phyloP scores from a whole-genome alignment of 2,888 invertebrate genomes.

The Ophioninae sp. region DNA sequence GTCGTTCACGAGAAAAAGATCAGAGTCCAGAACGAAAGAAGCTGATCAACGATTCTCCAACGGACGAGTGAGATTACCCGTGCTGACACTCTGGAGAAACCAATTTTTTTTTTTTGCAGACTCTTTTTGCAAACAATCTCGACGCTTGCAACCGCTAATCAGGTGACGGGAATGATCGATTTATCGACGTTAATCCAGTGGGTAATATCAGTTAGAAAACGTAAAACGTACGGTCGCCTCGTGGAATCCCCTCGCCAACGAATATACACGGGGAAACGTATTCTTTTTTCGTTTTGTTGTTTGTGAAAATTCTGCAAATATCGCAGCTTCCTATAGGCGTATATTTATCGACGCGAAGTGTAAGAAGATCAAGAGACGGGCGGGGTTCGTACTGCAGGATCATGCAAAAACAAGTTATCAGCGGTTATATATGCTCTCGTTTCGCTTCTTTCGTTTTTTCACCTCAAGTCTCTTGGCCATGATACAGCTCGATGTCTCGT shows the following conservation, averaged over 20 bases:
- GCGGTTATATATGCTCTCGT: conserved; percentile 58
- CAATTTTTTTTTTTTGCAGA: conserved; percentile 4
- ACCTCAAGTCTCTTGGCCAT: conserved; percentile 37
- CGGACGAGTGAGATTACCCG: conserved; percentile 41
- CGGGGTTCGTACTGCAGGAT: conserved; percentile 49
- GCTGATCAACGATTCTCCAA: conserved; percentile 42
- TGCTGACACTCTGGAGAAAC: background rate
- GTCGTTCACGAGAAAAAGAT: conserved; percentile 19
- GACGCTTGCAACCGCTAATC: background rate
- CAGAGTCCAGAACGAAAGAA: conserved; percentile 42
- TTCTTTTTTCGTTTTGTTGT: conserved; percentile 5
- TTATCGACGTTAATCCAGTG: conserved; percentile 46
- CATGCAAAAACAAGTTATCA: conserved; percentile 61
- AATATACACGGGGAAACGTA: background rate
- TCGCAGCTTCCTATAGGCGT: conserved; percentile 15
- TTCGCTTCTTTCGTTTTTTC: conserved; percentile 50
- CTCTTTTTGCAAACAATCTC: background rate
- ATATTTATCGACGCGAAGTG: conserved; percentile 21
- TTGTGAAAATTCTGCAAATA: conserved; percentile 15
- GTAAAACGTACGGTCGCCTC: conserved; percentile 26
- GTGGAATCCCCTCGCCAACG: conserved; percentile 8
- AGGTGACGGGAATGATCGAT: conserved; percentile 28
- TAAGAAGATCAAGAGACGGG: conserved; percentile 47
- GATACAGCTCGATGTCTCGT: conserved; percentile 44
- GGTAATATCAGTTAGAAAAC: conserved; percentile 33